Evolutionary conservation across 2,113 vertebrate species (phyloP), one percentile per base, ranked within the genome.

Genomic region (Elanus axillaris): DNA sequence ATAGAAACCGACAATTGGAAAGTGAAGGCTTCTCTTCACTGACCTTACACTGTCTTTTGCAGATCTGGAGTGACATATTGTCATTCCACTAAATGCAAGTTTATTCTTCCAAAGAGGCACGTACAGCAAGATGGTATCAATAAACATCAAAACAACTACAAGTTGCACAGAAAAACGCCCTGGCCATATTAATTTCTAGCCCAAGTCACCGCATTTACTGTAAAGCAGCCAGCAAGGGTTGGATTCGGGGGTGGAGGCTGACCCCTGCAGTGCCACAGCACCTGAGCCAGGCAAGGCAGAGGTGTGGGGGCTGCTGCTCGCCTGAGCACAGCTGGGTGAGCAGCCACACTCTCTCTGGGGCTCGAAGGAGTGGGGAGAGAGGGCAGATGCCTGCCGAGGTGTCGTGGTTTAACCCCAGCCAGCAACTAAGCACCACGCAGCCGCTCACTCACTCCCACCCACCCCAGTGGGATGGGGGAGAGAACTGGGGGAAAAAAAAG

Each of bases 31-130:
- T 97, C 96, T 96, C 72, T 95, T 97, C 77, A 13, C 56, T 96
- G 97, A 98, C 98, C 97, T 98, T 98, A 97, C 60, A 9, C 52
- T 91, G 94, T 89, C 94, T 97, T 94, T 96, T 93, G 53, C 53
- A 91, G 79, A 62, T 91, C 50, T 16, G 32, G 66, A 94, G 32
- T 87, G 90, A 96, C 88, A 71, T 36, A 68, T 29, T 93, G 74
- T 63, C 90, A 63, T 87, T 58, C 45, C 93, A 47, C 75, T 95
- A 88, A 94, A 88, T 5, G 9, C 27, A 81, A 55, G 42, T 64
- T 94, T 52, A 69, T 48, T 81, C 69, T 53, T 92, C 56, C 75
- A 60, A 82, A 90, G 52, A 87, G 80, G 60, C 55, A 52, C 9
- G 38, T 16, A 62, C 43, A 58, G 69, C 34, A 88, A 89, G n/a